phyloP scores from a whole-genome alignment of 2,113 vertebrate genomes.

The Labeo catla region DNA sequence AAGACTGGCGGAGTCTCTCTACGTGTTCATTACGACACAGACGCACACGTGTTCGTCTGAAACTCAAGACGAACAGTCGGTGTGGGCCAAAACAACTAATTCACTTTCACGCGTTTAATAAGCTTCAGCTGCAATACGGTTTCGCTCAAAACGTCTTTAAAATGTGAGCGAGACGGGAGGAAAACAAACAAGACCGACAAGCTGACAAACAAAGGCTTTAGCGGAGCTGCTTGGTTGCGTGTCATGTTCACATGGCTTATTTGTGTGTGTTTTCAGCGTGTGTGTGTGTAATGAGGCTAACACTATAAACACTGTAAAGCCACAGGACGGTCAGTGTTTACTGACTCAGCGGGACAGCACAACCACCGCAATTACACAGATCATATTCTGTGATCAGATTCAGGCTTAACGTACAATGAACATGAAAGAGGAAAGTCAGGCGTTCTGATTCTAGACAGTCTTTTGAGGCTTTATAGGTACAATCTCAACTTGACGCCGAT shows the following conservation, averaged over 20 bases:
- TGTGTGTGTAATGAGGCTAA: slow-evolving; percentile 12
- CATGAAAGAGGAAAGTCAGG: not conserved
- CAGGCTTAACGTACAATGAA: not conserved
- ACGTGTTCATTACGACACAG: not conserved
- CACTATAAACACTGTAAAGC: not conserved
- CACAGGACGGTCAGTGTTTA: not conserved
- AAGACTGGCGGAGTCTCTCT: not conserved
- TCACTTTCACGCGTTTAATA: not conserved
- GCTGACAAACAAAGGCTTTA: not conserved
- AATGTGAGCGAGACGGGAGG: not conserved
- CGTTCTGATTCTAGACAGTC: not conserved
- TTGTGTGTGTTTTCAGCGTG: not conserved
- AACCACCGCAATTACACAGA: not conserved
- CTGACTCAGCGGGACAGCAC: not conserved
- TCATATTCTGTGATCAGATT: not conserved
- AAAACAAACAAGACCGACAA: not conserved
- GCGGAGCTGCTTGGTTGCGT: not conserved
- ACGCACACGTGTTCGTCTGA: not conserved
- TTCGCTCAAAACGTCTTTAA: not conserved
- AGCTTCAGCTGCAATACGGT: not conserved
- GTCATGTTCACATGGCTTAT: not conserved
- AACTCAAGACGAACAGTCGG: not conserved
- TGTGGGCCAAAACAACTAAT: not conserved
- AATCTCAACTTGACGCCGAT: not conserved
- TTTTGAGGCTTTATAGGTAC: not conserved